Conservation (phyloP, 2,888 invertebrate species). For the Drosophila demipolita region DNA sequence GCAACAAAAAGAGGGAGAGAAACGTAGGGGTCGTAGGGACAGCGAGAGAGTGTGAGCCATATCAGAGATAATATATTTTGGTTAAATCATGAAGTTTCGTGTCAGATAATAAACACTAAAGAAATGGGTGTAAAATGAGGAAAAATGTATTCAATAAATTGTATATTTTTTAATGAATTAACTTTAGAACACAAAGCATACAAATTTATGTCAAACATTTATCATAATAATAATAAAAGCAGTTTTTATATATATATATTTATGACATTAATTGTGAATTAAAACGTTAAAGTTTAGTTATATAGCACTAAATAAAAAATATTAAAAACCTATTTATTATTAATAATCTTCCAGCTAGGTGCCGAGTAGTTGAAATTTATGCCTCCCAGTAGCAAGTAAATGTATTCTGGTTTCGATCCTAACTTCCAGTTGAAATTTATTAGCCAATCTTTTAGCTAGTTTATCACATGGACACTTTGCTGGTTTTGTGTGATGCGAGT, state of each 20-base stretch:
- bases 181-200: too few relatives aligned
- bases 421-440: not conserved
- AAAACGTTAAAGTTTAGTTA: not conserved
- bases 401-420: constrained; percentile 1
- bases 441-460: constrained; percentile 27
- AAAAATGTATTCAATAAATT: not conserved
- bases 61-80: not conserved
- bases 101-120: not conserved
- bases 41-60: not conserved
- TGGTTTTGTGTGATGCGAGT: constrained; percentile 13
- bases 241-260: rapidly evolving
- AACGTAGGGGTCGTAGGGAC: not conserved
- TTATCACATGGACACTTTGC: constrained; percentile 25
- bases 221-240: not conserved
- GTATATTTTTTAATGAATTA: not conserved
- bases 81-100: not conserved
- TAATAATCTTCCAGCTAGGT: not conserved
- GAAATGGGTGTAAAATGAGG: not conserved
- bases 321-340: not conserved
- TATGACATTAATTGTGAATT: not conserved
- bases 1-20: not conserved
- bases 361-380: too few relatives aligned
- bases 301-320: too few relatives aligned
- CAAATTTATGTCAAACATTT: too few relatives aligned
- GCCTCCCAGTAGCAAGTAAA: not conserved